Evolutionary conservation across 2,888 invertebrate genomes (phyloP), one percentile per base, ranked within the genome.

Genomic region (Tillus elongatus): DNA sequence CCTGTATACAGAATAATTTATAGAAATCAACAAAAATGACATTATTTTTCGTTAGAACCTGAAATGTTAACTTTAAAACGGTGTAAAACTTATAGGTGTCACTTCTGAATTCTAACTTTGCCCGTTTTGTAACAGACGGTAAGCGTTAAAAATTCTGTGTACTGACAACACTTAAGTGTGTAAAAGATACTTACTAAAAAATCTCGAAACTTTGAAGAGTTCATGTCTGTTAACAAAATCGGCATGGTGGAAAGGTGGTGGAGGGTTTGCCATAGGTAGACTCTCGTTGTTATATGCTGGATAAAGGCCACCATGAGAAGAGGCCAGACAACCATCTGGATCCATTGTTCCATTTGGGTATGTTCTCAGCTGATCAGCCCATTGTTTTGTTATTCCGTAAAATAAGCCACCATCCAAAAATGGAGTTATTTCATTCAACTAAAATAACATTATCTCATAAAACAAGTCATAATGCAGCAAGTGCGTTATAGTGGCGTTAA

Each of bases 341-440:
- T 65, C 68, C 8, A 73, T 43, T 1, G 58, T 60, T n/a, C 73
- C 73, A 45, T 69, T 64, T 12, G 55, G 46, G 41, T 67, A 65
- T 2, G 65, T 65, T 34, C 75, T 53, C 24, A 75, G 58, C 15
- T 68, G 63, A 54, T 75, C 73, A 2, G 73, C 63, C 74, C 75
- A 75, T 27, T 71, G 69, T 50, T 73, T 73, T 4, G 70, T 66
- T 1, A 69, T 69, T 1, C 75, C 76, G 53, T 77, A 77, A 39
- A 74, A 66, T n/a, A 74, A 60, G 8, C 73, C 73, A 2, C 75
- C 76, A 52, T 77, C 76, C 30, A 76, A 57, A 56, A 66, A 77
- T 1, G 76, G 72, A 3, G 75, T 75, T 36, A 75, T 73, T 57
- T 73, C 73, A 52, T 76, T 77, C 32, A 74, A 49, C 73, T 75